Evolutionary conservation across 2,113 vertebrate species (phyloP), one percentile per base, ranked within the genome.

Genomic region (Taxidea taxus): DNA sequence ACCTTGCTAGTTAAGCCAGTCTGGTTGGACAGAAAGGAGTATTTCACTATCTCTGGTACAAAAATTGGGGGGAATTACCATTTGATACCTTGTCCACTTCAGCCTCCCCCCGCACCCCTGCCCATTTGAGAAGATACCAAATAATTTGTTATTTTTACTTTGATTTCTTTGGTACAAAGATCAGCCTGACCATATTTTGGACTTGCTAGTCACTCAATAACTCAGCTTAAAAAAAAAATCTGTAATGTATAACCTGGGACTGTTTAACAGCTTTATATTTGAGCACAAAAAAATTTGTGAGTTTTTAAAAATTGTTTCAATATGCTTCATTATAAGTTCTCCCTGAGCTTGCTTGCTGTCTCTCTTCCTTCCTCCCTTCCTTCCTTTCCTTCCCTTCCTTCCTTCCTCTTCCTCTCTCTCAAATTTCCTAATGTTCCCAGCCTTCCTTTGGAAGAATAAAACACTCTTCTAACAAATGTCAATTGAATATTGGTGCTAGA

Each of bases 101-200:
- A 37, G 16, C 34, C 25, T 60, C 3, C 34, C 18, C 42, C 27
- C 14, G 27, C 6, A 13, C 25, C 37, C 27, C 29, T 60, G 58
- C 39, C 23, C 47, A 78, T 58, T 49, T 7, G 58, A 92, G 20
- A 44, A 85, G 42, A 81, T 44, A 95, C 2, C 60, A 94, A 74
- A 64, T 31, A 44, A 87, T n/a, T 91, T 74, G 37, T 72, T 90
- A 44, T 37, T 70, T 96, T 95, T 89, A 44, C 29, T 96, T 80
- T 37, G 23, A 56, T 68, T 83, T 91, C 56, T 84, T 91, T 85
- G 54, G 49, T 56, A 64, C 54, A 68, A 78, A 87, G 51, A 80
- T 87, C 49, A 88, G 47, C 60, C 60, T 83, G 60, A 74, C 31
- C n/a, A 11, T 81, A 90, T 82, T 95, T 93, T 64, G 64, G 39